phyloP scores from a whole-genome alignment of 2,797 vertebrate genomes.

The Clamator glandarius region DNA sequence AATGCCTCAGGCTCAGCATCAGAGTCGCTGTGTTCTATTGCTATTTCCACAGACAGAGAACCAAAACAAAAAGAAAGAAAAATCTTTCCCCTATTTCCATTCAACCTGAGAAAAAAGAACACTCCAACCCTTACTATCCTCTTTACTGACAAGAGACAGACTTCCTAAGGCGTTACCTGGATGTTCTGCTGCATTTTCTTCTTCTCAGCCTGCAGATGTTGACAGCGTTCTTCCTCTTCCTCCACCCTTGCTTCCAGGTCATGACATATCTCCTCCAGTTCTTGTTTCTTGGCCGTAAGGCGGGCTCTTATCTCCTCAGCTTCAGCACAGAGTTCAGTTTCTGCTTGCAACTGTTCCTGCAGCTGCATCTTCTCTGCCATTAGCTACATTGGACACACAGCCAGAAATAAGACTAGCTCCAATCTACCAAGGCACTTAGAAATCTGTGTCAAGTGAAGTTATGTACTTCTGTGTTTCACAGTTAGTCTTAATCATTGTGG shows the following conservation, averaged over 20 bases:
- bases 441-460: not conserved
- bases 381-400: slow-evolving; percentile 77
- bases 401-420: not conserved
- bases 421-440: not conserved
- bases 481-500: not conserved
- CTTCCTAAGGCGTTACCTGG: slow-evolving; percentile 72
- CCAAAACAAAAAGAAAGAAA: no score
- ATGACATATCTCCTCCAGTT: slow-evolving; percentile 97
- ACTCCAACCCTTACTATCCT: not conserved
- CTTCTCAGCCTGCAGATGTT: slow-evolving; percentile 87
- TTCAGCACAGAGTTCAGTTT: slow-evolving; percentile 95
- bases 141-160: not conserved
- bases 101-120: not conserved
- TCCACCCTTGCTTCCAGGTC: slow-evolving; percentile 96
- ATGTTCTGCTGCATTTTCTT: slow-evolving; percentile 99
- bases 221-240: slow-evolving; percentile 94
- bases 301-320: slow-evolving; percentile 96
- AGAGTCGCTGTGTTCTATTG: not conserved
- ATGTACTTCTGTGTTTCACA: not conserved
- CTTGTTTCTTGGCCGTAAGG: slow-evolving; percentile 93
- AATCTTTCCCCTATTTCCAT: not conserved
- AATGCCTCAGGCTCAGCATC: not conserved
- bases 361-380: slow-evolving; percentile 92
- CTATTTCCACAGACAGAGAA: not conserved
- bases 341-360: slow-evolving; percentile 97